Conservation (phyloP, 2,888 invertebrate species). For the Penaeus monodon region DNA sequence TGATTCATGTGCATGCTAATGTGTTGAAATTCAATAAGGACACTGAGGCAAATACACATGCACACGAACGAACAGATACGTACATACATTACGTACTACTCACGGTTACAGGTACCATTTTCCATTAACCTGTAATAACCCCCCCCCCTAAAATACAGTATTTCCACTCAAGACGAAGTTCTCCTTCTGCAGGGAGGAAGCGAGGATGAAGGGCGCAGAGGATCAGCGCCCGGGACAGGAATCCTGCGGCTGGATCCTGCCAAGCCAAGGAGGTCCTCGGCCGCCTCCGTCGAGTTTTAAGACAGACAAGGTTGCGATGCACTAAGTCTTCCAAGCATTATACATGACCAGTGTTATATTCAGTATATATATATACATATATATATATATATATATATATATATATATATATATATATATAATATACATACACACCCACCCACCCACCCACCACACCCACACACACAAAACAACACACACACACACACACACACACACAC, state of each 20-base stretch:
- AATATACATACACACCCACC: no score
- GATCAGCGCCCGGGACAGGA: conserved; percentile 67
- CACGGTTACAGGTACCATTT: background rate
- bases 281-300: conserved; percentile 70
- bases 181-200: conserved; percentile 14
- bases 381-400: background rate
- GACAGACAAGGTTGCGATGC: conserved; percentile 24
- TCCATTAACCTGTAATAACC: no score
- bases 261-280: conserved; percentile 73
- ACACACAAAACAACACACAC: no score
- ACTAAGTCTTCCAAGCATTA: background rate
- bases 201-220: conserved; percentile 45
- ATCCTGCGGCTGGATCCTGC: conserved; percentile 72
- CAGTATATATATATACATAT: background rate
- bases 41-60: no score
- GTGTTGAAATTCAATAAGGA: no score
- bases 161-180: background rate
- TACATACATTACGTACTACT: no score
- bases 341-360: background rate
- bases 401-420: conserved; percentile 7
- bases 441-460: no score
- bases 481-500: background rate
- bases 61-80: no score
- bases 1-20: no score
- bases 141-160: background rate